Evolutionary conservation across 2,797 vertebrate genomes (phyloP), one percentile per base, ranked within the genome.

Genomic region (Sebastes reedi): DNA sequence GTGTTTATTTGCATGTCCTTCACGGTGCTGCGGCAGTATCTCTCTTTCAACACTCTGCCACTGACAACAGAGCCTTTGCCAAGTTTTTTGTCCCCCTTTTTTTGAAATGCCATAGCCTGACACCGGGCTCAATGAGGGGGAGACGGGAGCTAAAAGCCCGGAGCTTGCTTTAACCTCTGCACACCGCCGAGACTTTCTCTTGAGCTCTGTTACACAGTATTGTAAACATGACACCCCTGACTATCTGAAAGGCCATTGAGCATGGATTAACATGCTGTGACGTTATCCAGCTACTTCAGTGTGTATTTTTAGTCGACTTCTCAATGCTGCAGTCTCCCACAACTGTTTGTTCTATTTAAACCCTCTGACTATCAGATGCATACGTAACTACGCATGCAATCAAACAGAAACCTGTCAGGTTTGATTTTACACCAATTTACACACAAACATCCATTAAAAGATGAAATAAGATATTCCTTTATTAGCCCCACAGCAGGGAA

Each of bases 1-100:
- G 75, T 82, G 79, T 86, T 87, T 89, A 72, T 90, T 91, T 89
- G 78, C 82, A 77, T 73, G 93, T 92, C 91, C 93, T 95, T 94
- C 90, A 91, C 65, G 81, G 80, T 82, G 72, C 84, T 83, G 72
- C 83, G 65, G 80, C 85, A 55, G 79, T 71, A 85, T 76, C 81
- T 78, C 81, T 77, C 77, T 85, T 81, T 89, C 77, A 80, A 84
- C 82, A 62, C 78, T 80, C 72, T 8, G 64, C 74, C 69, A 70
- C 80, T 80, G 88, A 93, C 90, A 91, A 87, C 87, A 82, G 59
- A 87, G 86, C 85, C 80, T 62, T 69, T 87, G 84, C 90, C 91
- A 91, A 87, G 83, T 83, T 84, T 91, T 88, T 88, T 87, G 82
- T 87, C 76, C 83, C 85, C 75, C 82, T 84, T 60, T 77, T 24